phyloP scores from a whole-genome alignment of 2,888 invertebrate genomes.

The Amphipoea lucens region DNA sequence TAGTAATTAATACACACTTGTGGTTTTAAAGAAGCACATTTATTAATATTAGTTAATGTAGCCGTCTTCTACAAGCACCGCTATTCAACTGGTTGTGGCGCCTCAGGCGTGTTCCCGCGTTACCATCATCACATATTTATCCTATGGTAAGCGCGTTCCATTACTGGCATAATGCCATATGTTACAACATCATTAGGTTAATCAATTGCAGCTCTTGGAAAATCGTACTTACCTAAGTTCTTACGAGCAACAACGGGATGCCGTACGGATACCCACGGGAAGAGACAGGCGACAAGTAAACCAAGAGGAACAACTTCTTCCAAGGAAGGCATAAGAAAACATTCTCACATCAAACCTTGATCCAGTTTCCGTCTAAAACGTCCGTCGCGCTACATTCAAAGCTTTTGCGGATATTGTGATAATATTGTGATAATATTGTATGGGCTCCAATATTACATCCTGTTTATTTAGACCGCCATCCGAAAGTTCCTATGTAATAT shows the following conservation, averaged over 20 bases:
- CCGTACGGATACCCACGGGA: not conserved
- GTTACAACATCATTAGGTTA: not conserved
- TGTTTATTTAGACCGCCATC: constrained; percentile 30
- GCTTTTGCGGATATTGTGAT: constrained; percentile 33
- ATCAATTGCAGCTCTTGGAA: not conserved
- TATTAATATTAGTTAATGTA: no score
- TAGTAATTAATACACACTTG: no score
- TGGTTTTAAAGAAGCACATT: no score
- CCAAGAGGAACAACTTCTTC: no score
- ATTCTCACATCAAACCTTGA: constrained; percentile 18
- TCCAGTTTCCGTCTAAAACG: constrained; percentile 6
- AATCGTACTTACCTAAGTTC: not conserved
- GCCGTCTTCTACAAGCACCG: no score
- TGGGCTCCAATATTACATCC: constrained; percentile 26
- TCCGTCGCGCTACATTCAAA: constrained; percentile 12
- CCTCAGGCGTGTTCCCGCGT: no score
- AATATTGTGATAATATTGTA: constrained; percentile 2
- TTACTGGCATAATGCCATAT: no score
- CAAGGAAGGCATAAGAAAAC: constrained; percentile 2
- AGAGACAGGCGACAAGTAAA: not conserved
- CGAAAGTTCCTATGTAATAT: constrained; percentile 14
- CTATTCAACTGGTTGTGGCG: no score
- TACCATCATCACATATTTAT: no score
- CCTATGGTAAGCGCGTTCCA: no score
- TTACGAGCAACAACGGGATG: not conserved